phyloP scores from a whole-genome alignment of 2,888 invertebrate species.

The Leucoptera coffeella region DNA sequence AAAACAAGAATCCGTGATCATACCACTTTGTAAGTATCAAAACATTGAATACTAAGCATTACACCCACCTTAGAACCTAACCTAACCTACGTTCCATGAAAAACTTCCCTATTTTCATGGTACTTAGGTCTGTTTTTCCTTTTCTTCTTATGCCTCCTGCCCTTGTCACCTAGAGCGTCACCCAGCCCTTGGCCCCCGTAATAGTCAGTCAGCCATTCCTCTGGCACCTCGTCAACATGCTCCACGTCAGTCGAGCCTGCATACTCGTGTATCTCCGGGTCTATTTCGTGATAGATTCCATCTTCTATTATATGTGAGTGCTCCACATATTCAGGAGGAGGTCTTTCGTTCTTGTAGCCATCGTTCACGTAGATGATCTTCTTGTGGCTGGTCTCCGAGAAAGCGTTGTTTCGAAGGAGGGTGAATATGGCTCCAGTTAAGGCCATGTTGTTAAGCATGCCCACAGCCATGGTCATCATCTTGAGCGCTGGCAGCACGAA shows the following conservation, averaged over 20 bases:
- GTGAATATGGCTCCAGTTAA: conserved; percentile 56
- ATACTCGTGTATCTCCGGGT: neutral
- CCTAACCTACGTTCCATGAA: no score
- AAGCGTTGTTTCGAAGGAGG: conserved; percentile 52
- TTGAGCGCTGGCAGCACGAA: conserved; percentile 63
- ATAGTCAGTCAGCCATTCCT: conserved; percentile 12
- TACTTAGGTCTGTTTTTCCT: neutral
- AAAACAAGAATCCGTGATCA: no score
- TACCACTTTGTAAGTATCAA: no score
- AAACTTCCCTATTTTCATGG: no score
- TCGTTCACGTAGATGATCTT: conserved; percentile 53
- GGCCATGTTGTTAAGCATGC: conserved; percentile 62
- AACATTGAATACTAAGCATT: no score
- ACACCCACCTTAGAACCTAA: no score
- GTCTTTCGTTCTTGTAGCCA: conserved; percentile 43
- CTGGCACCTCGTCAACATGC: conserved; percentile 6
- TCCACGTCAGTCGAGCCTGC: neutral
- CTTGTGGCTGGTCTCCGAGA: conserved; percentile 44
- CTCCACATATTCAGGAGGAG: conserved; percentile 9
- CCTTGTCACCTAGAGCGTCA: neutral
- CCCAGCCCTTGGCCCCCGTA: conserved; percentile 7
- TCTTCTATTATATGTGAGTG: conserved; percentile 2
- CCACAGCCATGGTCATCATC: conserved; percentile 56
- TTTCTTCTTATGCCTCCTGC: no score
- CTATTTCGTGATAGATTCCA: neutral